These are phyloP conservation scores for Lophius americanus DNA, from an alignment of 2,797 vertebrate genomes.

Conservation along the genomic window DNA sequence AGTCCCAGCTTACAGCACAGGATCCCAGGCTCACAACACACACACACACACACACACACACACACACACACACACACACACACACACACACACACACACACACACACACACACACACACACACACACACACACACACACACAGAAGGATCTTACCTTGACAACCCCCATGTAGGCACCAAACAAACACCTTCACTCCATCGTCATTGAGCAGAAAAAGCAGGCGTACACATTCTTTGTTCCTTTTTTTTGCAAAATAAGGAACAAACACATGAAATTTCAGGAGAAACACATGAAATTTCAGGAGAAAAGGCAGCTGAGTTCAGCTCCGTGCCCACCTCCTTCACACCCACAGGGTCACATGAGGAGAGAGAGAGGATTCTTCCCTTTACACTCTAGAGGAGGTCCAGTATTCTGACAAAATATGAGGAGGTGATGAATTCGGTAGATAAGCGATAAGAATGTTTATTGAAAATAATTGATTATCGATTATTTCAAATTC, in stretches of 20 bases:
- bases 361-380: constrained; percentile 30
- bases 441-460: too few species aligned
- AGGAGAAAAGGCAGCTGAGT: constrained; percentile 34
- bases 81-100: background rate
- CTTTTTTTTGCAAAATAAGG: too few species aligned
- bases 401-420: background rate
- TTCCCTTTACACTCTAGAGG: background rate
- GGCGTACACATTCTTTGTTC: constrained; percentile 5
- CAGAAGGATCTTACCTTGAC: constrained; percentile 38
- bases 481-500: too few species aligned
- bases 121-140: background rate
- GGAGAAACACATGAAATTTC: constrained; percentile 9
- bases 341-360: constrained; percentile 44
- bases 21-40: constrained; percentile 29
- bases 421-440: background rate
- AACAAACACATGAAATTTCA: constrained; percentile 9
- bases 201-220: constrained; percentile 20
- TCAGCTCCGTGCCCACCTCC: constrained; percentile 36
- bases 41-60: constrained; percentile 6
- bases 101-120: constrained; percentile 18
- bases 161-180: constrained; percentile 61
- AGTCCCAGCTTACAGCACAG: constrained; percentile 17
- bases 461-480: too few species aligned
- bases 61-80: constrained; percentile 5
- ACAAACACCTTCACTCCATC: constrained; percentile 42